These are phyloP conservation scores for Heliornis fulica DNA, from an alignment of 2,113 vertebrate species.

Conservation along the genomic window DNA sequence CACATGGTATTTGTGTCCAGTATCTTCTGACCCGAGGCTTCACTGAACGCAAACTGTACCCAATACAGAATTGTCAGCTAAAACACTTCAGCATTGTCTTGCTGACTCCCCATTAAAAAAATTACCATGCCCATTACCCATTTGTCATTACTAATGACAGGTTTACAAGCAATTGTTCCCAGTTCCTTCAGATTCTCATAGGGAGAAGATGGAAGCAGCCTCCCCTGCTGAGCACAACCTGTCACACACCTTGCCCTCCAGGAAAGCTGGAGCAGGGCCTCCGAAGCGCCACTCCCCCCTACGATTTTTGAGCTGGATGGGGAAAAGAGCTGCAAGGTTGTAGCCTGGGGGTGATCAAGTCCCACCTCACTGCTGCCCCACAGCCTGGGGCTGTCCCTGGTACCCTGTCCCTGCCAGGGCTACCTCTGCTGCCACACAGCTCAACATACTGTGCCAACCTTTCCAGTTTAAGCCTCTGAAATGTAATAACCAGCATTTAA, in stretches of 20 bases:
- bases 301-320: background rate
- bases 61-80: background rate
- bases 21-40: background rate
- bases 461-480: background rate
- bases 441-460: background rate
- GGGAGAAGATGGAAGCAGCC: background rate
- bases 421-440: background rate
- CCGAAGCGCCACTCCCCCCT: rapidly evolving
- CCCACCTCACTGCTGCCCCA: background rate
- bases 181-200: background rate
- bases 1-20: background rate
- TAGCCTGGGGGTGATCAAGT: background rate
- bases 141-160: background rate
- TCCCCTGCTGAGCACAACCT: rapidly evolving
- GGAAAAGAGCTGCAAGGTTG: background rate
- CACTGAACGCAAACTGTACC: background rate
- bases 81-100: background rate
- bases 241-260: rapidly evolving
- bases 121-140: background rate
- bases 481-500: background rate
- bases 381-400: background rate
- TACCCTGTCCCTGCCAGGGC: background rate
- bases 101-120: background rate
- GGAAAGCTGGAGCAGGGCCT: background rate
- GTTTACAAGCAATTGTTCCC: background rate